Evolutionary conservation across 30 jellyfish, hydroid and myxozoan species (phyloP).

Genomic region (Chironex yamaguchii): DNA sequence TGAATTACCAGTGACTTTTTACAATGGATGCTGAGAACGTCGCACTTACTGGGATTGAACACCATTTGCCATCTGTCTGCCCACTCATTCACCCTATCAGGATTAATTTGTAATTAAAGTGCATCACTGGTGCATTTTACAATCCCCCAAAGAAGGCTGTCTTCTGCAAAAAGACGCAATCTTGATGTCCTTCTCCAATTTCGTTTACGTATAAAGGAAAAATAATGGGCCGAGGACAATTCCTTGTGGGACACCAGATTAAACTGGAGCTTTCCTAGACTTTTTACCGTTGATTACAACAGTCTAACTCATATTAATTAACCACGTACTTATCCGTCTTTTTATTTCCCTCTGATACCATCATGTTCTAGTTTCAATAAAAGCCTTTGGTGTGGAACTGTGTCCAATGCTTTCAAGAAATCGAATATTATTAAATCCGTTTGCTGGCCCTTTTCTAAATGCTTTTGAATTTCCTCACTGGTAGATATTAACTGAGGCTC

Average conservation of each 20-base stretch:
- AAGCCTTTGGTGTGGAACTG: conserved; percentile 56
- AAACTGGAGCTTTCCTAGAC: conserved; percentile 52
- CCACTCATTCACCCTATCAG: conserved; percentile 15
- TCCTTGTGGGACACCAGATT: conserved; percentile 66
- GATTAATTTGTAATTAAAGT: conserved; percentile 13
- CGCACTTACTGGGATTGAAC: conserved; percentile 24
- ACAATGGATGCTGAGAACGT: conserved; percentile 19
- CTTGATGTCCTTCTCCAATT: conserved; percentile 40
- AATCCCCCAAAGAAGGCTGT: conserved; percentile 6
- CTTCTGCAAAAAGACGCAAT: conserved; percentile 17
- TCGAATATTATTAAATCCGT: neutral
- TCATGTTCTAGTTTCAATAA: conserved; percentile 8
- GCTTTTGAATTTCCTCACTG: conserved; percentile 26
- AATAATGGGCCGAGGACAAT: conserved; percentile 28
- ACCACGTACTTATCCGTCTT: neutral
- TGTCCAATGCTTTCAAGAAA: conserved; percentile 27
- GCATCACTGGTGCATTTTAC: conserved; percentile 8
- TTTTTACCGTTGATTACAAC: conserved; percentile 37
- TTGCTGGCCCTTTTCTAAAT: conserved; percentile 13
- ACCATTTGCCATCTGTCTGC: conserved; percentile 47
- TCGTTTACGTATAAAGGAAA: conserved; percentile 38
- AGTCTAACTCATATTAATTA: conserved; percentile 5
- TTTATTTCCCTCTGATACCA: neutral
- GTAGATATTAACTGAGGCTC: conserved; percentile 3
- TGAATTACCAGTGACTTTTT: conserved; percentile 32